Conservation (phyloP, 1,140 invertebrate genomes). For the Lepidurus couesii region DNA sequence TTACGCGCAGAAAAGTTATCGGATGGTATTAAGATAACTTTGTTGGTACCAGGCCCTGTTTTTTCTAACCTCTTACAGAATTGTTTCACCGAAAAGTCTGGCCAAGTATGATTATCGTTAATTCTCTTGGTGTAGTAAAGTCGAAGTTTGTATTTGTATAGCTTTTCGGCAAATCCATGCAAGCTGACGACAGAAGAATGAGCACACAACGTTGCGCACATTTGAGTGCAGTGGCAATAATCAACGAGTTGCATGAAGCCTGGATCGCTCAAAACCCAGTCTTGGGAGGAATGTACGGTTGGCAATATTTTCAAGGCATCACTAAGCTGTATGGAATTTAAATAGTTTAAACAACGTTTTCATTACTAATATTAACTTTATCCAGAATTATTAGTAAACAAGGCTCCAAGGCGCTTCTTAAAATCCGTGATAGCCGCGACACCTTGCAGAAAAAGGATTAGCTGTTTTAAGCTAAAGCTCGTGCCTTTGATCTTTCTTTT, state of each 20-base stretch:
- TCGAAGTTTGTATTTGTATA: conserved; percentile 40
- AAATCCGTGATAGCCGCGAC: neutral
- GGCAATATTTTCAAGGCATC: conserved; percentile 59
- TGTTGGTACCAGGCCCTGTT: conserved; percentile 71
- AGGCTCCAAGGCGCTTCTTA: neutral
- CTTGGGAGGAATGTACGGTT: conserved; percentile 57
- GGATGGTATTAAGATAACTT: conserved; percentile 57
- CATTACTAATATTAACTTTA: neutral
- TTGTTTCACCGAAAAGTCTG: conserved; percentile 60
- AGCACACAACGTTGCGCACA: conserved; percentile 63
- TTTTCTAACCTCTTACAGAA: conserved; percentile 64
- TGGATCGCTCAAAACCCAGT: conserved; percentile 66
- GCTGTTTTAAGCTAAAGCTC: neutral
- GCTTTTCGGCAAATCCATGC: conserved; percentile 52
- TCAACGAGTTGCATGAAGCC: conserved; percentile 65
- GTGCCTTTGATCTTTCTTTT: neutral
- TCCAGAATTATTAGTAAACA: neutral
- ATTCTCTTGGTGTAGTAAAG: neutral
- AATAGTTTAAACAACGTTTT: neutral
- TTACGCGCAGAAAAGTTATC: conserved; percentile 57
- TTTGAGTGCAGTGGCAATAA: conserved; percentile 65
- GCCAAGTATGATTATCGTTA: conserved; percentile 48
- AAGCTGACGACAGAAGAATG: conserved; percentile 56
- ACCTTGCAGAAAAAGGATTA: neutral
- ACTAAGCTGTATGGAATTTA: conserved; percentile 48